Evolutionary conservation across 2,888 invertebrate species (phyloP).

Genomic region (Eurytoma adleriae): DNA sequence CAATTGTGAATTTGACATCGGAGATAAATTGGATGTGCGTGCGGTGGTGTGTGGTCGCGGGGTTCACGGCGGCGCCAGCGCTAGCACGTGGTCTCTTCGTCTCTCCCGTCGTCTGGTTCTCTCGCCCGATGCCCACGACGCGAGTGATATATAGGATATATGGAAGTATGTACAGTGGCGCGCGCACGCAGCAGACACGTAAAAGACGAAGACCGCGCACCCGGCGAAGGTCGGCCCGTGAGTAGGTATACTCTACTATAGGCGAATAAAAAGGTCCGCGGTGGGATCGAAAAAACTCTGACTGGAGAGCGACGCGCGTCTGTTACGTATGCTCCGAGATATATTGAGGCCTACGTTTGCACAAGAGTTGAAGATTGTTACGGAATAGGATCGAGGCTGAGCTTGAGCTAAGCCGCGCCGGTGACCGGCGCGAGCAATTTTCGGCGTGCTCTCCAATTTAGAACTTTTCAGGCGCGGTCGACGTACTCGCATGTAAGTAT

Average conservation of each 20-base stretch:
- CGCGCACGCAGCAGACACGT: not conserved
- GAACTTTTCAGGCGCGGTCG: not conserved
- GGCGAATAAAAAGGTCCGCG: too few species aligned
- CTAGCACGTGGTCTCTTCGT: not conserved
- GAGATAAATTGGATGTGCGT: not conserved
- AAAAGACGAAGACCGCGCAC: too few species aligned
- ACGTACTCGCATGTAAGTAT: not conserved
- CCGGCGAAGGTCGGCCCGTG: not conserved
- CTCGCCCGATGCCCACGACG: not conserved
- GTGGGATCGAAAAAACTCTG: not conserved
- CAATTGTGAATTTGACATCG: slow-evolving; percentile 52
- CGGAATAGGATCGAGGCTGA: slow-evolving; percentile 50
- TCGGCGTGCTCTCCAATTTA: not conserved
- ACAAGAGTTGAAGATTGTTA: not conserved
- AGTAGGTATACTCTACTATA: too few species aligned
- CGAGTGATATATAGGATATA: not conserved
- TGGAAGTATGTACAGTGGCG: not conserved
- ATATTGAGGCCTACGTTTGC: too few species aligned
- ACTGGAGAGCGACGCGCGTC: not conserved
- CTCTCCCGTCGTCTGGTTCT: not conserved
- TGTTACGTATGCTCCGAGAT: not conserved
- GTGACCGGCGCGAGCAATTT: slow-evolving; percentile 14
- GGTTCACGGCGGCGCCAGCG: not conserved
- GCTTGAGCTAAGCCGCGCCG: slow-evolving; percentile 7
- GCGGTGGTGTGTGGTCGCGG: not conserved